Conservation (phyloP, 2,888 invertebrate species). For the Heteropelma amictum region DNA sequence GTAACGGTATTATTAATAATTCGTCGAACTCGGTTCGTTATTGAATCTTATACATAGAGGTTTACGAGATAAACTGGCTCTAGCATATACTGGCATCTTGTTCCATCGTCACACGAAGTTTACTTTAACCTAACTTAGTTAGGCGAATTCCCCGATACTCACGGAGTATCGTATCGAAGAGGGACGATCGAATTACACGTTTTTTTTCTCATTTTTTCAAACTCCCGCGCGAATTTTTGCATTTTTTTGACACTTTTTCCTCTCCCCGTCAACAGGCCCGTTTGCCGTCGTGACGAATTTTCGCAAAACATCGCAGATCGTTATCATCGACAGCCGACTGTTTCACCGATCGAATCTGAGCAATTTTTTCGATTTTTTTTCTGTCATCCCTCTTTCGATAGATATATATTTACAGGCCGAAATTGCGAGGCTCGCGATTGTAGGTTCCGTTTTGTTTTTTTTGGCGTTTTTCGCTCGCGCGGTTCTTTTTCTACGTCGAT, state of each 20-base stretch:
- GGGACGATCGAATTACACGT: too few species aligned
- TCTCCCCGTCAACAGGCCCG: too few species aligned
- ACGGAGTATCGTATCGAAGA: conserved; percentile 13
- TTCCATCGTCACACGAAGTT: conserved; percentile 60
- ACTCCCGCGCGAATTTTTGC: too few species aligned
- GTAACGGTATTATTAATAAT: conserved; percentile 63
- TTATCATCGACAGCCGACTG: too few species aligned
- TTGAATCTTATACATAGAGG: conserved; percentile 61
- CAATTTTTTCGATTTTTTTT: conserved; percentile 30
- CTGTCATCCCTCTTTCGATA: not conserved
- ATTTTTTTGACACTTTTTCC: too few species aligned
- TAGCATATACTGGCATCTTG: conserved; percentile 74
- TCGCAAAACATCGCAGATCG: not conserved
- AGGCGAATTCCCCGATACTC: conserved; percentile 37
- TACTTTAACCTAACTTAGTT: conserved; percentile 44
- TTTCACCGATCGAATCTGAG: conserved; percentile 36
- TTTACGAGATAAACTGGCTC: conserved; percentile 73
- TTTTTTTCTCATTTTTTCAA: too few species aligned
- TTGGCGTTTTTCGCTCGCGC: conserved; percentile 32
- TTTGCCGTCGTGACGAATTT: too few species aligned
- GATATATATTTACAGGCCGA: conserved; percentile 47
- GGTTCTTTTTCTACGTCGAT: conserved; percentile 44
- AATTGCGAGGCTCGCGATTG: conserved; percentile 42
- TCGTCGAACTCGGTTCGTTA: conserved; percentile 51
- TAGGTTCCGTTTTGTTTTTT: conserved; percentile 28